Evolutionary conservation across 1,140 invertebrate species (phyloP).

Genomic region (Cotesia glomerata): DNA sequence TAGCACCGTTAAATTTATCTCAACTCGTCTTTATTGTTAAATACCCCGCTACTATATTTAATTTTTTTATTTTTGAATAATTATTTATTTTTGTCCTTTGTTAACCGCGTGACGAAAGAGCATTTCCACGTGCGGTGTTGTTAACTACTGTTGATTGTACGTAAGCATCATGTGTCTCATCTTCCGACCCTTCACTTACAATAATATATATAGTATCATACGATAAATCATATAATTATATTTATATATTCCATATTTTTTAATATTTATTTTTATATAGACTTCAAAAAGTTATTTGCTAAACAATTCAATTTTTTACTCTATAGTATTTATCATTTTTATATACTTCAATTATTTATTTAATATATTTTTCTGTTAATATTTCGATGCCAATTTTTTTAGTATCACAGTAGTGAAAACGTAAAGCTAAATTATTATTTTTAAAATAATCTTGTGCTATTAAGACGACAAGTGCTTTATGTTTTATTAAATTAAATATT

Average conservation of each 20-base stretch:
- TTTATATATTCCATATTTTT: not conserved
- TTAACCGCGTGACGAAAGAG: not conserved
- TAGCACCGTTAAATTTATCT: no score
- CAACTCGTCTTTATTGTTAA: no score
- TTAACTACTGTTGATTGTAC: conserved; percentile 46
- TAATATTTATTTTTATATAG: not conserved
- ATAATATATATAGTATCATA: not conserved
- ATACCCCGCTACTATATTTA: not conserved
- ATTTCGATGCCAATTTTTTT: no score
- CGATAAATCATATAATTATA: not conserved
- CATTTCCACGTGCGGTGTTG: conserved; percentile 26
- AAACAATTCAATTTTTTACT: not conserved
- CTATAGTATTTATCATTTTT: no score
- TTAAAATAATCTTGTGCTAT: no score
- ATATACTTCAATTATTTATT: no score
- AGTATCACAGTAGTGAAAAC: no score
- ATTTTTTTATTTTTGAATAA: not conserved
- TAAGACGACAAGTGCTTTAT: no score
- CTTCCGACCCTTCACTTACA: conserved; percentile 18
- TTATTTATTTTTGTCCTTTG: not conserved
- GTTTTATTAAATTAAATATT: no score
- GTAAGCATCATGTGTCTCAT: conserved; percentile 39
- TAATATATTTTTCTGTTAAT: no score
- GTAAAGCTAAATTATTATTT: no score
- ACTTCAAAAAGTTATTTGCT: not conserved